Evolutionary conservation across 2,113 vertebrate genomes (phyloP), one percentile per base, ranked within the genome.

Genomic region (Mola mola): DNA sequence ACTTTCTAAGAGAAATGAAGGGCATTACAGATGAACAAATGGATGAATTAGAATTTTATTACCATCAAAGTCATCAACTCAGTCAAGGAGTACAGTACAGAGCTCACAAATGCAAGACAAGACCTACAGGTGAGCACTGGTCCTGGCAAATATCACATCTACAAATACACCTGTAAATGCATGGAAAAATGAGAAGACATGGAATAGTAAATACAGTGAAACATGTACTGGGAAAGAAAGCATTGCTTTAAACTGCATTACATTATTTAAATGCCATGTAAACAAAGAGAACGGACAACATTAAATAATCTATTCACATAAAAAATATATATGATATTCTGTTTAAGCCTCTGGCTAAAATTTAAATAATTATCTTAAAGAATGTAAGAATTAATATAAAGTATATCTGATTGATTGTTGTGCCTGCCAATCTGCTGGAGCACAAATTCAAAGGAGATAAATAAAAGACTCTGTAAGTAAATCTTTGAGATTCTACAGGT

Each of bases 41-140:
- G 28, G 56, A 83, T 79, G 16, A 74, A 81, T 43, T 64, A 48
- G 48, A 55, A 71, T 71, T 92, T 92, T 93, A 92, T 91, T 91
- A 88, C 84, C 87, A 88, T 88, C 78, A 87, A 90, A 87, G 78
- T 86, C 78, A 86, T 90, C 59, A 86, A 88, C 66, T 88, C 66
- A 67, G 72, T 90, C 67, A 84, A 87, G 52, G 75, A 85, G 76
- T 72, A 90, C 84, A 57, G 70, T 84, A 91, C 84, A 87, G 75
- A 83, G 80, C 79, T 88, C 79, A 87, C 76, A 86, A 81, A 87
- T 73, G 78, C 83, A 75, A 71, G 84, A 81, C 69, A 71, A 78
- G 80, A 84, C 82, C 80, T 66, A 66, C 69, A 72, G 79, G 72
- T 73, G 77, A 81, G 67, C 56, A 63, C 70, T 47, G 77, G 73